These are phyloP conservation scores for Lochmaea capreae DNA, from an alignment of 2,888 invertebrate species.

Conservation along the genomic window DNA sequence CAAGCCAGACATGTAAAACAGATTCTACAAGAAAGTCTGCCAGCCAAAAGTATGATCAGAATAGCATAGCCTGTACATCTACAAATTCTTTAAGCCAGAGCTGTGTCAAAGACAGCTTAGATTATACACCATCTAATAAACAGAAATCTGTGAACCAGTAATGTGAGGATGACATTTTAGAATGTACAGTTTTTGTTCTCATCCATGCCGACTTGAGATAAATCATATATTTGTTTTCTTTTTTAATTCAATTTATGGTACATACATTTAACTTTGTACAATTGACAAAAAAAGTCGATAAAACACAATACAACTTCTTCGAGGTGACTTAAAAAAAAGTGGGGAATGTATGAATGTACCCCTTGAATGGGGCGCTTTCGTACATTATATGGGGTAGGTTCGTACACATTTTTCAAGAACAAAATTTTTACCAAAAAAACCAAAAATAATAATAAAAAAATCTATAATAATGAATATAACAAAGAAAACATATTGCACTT, in stretches of 20 bases:
- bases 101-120: background rate
- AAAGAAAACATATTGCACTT: background rate
- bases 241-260: too few relatives aligned
- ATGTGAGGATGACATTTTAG: background rate
- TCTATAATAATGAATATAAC: background rate
- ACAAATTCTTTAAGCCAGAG: background rate
- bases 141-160: background rate
- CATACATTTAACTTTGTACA: background rate
- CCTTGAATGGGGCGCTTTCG: too few relatives aligned
- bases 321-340: too few relatives aligned
- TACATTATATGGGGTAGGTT: too few relatives aligned
- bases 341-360: too few relatives aligned
- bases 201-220: too few relatives aligned
- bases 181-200: background rate
- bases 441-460: background rate
- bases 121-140: background rate
- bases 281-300: background rate
- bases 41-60: constrained; percentile 4
- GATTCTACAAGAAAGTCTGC: background rate
- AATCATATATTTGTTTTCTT: too few relatives aligned
- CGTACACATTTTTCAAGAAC: too few relatives aligned
- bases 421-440: background rate
- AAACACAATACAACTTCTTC: too few relatives aligned
- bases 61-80: constrained; percentile 1
- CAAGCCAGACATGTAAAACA: background rate